Conservation (phyloP, 2,113 vertebrate species). For the Nycticryphes semicollaris region DNA sequence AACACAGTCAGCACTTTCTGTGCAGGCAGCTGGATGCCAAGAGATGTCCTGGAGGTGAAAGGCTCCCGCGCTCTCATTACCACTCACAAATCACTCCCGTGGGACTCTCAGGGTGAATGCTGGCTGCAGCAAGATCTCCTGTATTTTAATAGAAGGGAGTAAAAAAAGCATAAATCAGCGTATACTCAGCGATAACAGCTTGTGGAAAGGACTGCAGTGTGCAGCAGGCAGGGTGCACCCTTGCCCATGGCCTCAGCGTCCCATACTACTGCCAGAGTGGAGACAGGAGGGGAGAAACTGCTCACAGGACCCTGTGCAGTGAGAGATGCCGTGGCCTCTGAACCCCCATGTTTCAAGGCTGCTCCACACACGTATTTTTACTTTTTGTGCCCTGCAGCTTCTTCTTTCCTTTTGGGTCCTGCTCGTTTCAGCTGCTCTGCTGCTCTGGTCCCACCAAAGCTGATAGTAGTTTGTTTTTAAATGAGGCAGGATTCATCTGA, state of each 20-base stretch:
- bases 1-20: not conserved
- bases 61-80: slow-evolving; percentile 14
- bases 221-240: not conserved
- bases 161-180: not conserved
- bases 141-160: not conserved
- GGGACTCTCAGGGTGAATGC: not conserved
- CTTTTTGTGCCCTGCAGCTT: not conserved
- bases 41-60: slow-evolving; percentile 36
- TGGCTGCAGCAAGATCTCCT: not conserved
- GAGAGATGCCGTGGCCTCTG: not conserved
- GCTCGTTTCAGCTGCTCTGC: not conserved
- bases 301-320: not conserved
- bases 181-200: not conserved
- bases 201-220: not conserved
- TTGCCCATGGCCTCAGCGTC: not conserved
- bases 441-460: not conserved
- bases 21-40: not conserved
- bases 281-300: not conserved
- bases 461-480: not conserved
- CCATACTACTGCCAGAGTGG: rapidly evolving
- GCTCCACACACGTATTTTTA: not conserved
- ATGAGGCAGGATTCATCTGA: not conserved
- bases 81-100: not conserved
- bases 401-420: not conserved
- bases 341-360: not conserved